These are phyloP conservation scores for Prenolepis imparis DNA, from an alignment of 2,888 invertebrate genomes.

Conservation along the genomic window DNA sequence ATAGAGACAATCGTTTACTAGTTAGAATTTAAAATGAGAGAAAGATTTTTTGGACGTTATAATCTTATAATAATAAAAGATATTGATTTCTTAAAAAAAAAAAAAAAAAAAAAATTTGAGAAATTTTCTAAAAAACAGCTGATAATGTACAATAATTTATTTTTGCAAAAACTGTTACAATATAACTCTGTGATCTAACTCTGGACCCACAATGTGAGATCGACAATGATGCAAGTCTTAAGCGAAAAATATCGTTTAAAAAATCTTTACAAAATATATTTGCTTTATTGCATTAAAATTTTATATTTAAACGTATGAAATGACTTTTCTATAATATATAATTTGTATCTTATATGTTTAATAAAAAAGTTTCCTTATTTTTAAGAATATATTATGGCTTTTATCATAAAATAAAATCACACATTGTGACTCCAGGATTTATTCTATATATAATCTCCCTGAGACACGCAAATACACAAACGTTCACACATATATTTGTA, in stretches of 20 bases:
- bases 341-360: constrained; percentile 18
- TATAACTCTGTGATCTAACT: constrained; percentile 48
- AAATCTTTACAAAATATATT: constrained; percentile 53
- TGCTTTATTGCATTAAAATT: constrained; percentile 31
- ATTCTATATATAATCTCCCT: constrained; percentile 50
- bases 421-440: constrained; percentile 43
- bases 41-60: not conserved
- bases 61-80: not conserved
- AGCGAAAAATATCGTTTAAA: constrained; percentile 31
- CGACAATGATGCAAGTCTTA: constrained; percentile 3
- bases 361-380: not conserved
- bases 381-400: constrained; percentile 1
- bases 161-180: constrained; percentile 53
- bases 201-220: constrained; percentile 43
- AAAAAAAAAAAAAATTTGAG: not conserved
- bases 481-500: constrained; percentile 24
- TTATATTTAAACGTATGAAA: constrained; percentile 44
- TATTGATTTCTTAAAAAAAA: not conserved
- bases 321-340: constrained; percentile 3
- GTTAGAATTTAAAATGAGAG: not conserved
- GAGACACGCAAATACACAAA: constrained; percentile 54
- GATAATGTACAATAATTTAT: constrained; percentile 49
- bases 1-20: not conserved
- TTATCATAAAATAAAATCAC: constrained; percentile 36
- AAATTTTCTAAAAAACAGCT: constrained; percentile 4